Evolutionary conservation across 1,140 invertebrate species (phyloP).

Genomic region (Drosophila seguyi): DNA sequence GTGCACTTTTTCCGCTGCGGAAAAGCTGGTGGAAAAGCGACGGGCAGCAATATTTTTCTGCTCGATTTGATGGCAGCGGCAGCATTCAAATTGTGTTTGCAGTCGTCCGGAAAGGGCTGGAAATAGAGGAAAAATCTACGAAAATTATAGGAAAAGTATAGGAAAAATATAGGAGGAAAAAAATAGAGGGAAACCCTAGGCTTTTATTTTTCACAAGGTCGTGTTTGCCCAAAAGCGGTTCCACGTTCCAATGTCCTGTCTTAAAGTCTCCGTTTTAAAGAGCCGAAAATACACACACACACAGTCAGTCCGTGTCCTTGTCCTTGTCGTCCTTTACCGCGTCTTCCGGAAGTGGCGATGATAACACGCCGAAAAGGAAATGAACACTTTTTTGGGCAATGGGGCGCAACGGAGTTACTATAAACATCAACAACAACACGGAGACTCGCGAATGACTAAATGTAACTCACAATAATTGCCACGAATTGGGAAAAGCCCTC

Average conservation of each 20-base stretch:
- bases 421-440: conserved; percentile 30
- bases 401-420: conserved; percentile 41
- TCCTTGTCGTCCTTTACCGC: conserved; percentile 26
- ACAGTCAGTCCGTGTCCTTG: conserved; percentile 31
- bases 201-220: conserved; percentile 25
- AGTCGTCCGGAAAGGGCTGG: conserved; percentile 32
- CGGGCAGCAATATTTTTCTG: conserved; percentile 55
- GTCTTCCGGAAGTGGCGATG: conserved; percentile 71
- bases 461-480: background rate
- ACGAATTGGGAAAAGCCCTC: background rate
- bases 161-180: too few species aligned
- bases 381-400: conserved; percentile 79
- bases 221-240: background rate
- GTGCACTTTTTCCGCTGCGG: conserved; percentile 15
- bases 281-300: background rate
- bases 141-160: too few species aligned
- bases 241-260: conserved; percentile 11
- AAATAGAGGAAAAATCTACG: background rate
- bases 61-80: conserved; percentile 72
- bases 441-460: conserved; percentile 11
- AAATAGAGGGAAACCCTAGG: background rate
- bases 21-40: background rate
- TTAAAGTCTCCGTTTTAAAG: background rate
- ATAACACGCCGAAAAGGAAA: conserved; percentile 77
- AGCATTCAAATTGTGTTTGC: conserved; percentile 77